Evolutionary conservation across 2,113 vertebrate genomes (phyloP).

Genomic region (Podilymbus podiceps): DNA sequence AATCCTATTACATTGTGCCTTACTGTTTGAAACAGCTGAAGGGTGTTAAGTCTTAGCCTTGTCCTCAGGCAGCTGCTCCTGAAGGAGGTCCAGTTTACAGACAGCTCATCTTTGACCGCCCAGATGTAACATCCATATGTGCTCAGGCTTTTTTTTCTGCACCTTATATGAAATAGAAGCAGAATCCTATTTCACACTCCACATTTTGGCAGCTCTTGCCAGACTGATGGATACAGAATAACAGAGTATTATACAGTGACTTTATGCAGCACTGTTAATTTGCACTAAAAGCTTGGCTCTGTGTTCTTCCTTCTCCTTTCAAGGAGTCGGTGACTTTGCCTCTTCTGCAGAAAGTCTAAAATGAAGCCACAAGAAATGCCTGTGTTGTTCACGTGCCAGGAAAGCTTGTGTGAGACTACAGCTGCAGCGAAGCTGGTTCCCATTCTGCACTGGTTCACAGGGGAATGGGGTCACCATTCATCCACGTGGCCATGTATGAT

Average conservation of each 20-base stretch:
- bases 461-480: background rate
- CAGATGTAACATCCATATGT: background rate
- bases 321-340: background rate
- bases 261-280: background rate
- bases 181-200: constrained; percentile 43
- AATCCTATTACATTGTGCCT: background rate
- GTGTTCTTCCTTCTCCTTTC: background rate
- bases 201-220: background rate
- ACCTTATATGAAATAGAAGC: background rate
- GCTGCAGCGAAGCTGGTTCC: background rate
- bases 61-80: background rate
- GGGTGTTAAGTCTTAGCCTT: background rate
- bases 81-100: background rate
- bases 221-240: background rate
- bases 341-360: background rate
- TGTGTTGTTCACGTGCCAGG: background rate
- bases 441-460: background rate
- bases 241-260: background rate
- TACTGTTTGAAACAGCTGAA: background rate
- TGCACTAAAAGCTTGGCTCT: background rate
- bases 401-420: background rate
- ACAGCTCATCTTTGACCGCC: background rate
- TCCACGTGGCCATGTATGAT: background rate
- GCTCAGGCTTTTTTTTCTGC: background rate
- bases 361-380: background rate